Evolutionary conservation across 2,797 vertebrate species (phyloP), one percentile per base, ranked within the genome.

Genomic region (Gymnoscopelus microlampas): DNA sequence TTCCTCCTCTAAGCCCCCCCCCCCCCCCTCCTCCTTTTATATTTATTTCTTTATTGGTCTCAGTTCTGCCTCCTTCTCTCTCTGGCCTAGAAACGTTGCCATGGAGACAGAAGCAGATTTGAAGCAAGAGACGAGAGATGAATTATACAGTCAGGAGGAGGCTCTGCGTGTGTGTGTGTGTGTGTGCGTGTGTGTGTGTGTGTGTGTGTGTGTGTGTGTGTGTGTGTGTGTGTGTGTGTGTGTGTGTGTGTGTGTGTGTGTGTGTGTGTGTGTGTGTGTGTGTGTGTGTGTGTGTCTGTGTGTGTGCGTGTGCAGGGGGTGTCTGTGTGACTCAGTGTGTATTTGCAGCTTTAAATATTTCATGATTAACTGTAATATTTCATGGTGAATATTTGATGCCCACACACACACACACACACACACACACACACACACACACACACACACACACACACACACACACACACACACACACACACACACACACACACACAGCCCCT

Each of bases 21-120:
- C 10, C n/a, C 32, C 56, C 56, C 48, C 51, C 19, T 8, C 32
- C 48, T 26, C 66, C 68, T 71, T 54, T 68, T 66, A 66, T 15
- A 74, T 70, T 74, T 59, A 26, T 5, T 67, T 64, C 44, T 69
- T 85, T 84, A 78, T 77, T 71, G 80, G 73, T 74, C 74, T 74
- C 66, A 47, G 69, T 73, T 86, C 58, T 6, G 71, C 70, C 87
- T 77, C 60, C 60, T 53, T 78, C 29, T 89, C 80, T 90, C 50
- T 57, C 77, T 89, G 91, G 85, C 93, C 91, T 87, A 85, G 90
- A 91, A 90, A 89, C 71, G 93, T 94, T 94, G 89, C 91, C 88
- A 93, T 94, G 90, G 92, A 85, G 90, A 93, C 92, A 88, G 87
- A 87, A 91, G 91, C 88, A 89, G 90, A 92, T 91, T 91, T 90